Conservation (phyloP, 2,113 vertebrate genomes). For the Neotragus pygmaeus region DNA sequence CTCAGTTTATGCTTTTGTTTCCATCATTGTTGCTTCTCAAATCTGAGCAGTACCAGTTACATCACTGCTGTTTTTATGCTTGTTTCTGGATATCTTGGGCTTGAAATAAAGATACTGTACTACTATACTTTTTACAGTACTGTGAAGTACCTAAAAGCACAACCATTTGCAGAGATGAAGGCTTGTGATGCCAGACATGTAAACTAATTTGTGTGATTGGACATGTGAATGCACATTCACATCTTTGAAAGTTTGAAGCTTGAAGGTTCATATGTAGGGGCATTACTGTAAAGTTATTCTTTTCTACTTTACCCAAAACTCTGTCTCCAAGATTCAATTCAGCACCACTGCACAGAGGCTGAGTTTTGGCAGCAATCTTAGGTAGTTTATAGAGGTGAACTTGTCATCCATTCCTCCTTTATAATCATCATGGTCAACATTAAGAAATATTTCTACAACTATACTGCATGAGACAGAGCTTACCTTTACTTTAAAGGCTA, state of each 20-base stretch:
- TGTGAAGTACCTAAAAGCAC: neutral
- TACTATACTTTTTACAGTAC: neutral
- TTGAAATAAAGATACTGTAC: neutral
- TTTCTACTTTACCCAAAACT: neutral
- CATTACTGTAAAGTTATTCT: neutral
- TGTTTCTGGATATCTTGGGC: neutral
- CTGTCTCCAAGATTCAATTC: neutral
- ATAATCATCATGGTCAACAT: neutral
- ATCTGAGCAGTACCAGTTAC: neutral
- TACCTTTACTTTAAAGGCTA: conserved; percentile 38
- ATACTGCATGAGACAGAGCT: neutral
- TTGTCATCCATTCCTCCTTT: neutral
- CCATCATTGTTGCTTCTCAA: neutral
- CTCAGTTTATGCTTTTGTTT: neutral
- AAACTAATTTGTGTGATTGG: neutral
- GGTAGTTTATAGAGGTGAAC: neutral
- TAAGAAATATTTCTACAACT: conserved; percentile 15
- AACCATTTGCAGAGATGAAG: neutral
- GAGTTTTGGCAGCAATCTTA: neutral
- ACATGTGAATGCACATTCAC: neutral
- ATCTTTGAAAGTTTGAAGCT: neutral
- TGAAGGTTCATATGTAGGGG: neutral
- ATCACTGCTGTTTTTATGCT: neutral
- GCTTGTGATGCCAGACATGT: neutral
- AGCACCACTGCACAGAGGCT: neutral